Evolutionary conservation across 2,797 vertebrate species (phyloP).

Genomic region (Squalus acanthias): DNA sequence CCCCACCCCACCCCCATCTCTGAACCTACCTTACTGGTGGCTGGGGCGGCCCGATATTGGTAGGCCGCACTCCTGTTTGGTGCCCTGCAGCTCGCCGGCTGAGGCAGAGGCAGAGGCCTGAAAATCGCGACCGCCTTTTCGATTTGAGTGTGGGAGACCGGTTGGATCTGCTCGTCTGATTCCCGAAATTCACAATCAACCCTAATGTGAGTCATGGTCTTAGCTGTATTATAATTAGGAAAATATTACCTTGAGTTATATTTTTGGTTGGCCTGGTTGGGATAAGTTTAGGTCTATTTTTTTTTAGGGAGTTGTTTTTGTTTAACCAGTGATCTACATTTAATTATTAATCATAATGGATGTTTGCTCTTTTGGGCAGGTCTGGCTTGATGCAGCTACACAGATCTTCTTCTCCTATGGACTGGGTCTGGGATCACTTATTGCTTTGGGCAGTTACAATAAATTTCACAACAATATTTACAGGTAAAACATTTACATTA

Average conservation of each 20-base stretch:
- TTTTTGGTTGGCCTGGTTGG: background rate
- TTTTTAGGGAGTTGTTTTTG: background rate
- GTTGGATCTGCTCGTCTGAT: background rate
- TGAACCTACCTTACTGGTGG: background rate
- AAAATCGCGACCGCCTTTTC: no score
- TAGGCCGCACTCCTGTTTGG: background rate
- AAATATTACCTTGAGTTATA: background rate
- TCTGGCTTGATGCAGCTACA: conserved; percentile 87
- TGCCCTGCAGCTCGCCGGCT: background rate
- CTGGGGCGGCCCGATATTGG: background rate
- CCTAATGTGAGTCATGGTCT: background rate
- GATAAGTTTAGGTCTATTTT: background rate
- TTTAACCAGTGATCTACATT: background rate
- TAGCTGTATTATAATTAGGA: background rate
- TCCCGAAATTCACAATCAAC: background rate
- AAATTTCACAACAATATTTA: conserved; percentile 79
- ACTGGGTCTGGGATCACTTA: conserved; percentile 79
- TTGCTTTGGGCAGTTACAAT: conserved; percentile 86
- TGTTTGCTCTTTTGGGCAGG: conserved; percentile 50
- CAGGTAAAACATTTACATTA: conserved; percentile 54
- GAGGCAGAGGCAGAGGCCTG: no score
- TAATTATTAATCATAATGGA: background rate
- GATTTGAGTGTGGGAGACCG: no score
- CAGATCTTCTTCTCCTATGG: conserved; percentile 92
- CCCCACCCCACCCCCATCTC: background rate